Percentiles rank a stretch among this genome's conserved stretches.
phyloP scores from a whole-genome alignment of 2,797 vertebrate species.

The Gymnopithys bicolor region DNA sequence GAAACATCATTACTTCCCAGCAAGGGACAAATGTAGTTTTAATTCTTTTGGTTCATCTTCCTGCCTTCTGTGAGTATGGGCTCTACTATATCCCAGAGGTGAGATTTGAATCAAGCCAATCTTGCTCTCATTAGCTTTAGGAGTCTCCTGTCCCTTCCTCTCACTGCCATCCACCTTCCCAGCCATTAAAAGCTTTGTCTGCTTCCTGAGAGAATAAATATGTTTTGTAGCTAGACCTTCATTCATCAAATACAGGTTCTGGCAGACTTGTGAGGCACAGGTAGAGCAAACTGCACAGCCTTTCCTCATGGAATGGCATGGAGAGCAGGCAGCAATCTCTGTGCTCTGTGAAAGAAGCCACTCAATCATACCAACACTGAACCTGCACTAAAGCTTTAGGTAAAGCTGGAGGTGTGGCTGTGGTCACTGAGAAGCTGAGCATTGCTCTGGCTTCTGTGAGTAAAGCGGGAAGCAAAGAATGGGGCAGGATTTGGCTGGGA shows the following conservation, averaged over 20 bases:
- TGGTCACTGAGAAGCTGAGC: neutral
- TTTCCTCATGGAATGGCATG: rapidly evolving
- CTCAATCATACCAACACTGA: rapidly evolving
- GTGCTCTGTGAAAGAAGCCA: neutral
- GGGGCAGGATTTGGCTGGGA: neutral
- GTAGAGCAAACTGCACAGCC: neutral
- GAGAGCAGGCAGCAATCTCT: neutral
- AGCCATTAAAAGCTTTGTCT: neutral
- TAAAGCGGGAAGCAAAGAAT: neutral
- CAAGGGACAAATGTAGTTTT: neutral
- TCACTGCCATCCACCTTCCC: neutral
- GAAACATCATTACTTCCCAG: neutral
- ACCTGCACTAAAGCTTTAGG: neutral
- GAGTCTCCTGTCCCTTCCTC: neutral
- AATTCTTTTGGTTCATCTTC: neutral
- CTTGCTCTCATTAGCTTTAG: neutral
- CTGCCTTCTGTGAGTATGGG: neutral
- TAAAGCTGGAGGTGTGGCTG: neutral
- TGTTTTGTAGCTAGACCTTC: neutral
- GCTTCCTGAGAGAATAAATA: neutral
- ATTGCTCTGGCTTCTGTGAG: neutral
- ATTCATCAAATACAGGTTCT: neutral
- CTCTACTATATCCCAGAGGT: neutral
- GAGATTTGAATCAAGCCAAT: neutral
- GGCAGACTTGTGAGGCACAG: neutral